Evolutionary conservation across 2,797 vertebrate species (phyloP).

Genomic region (Selene dorsalis): DNA sequence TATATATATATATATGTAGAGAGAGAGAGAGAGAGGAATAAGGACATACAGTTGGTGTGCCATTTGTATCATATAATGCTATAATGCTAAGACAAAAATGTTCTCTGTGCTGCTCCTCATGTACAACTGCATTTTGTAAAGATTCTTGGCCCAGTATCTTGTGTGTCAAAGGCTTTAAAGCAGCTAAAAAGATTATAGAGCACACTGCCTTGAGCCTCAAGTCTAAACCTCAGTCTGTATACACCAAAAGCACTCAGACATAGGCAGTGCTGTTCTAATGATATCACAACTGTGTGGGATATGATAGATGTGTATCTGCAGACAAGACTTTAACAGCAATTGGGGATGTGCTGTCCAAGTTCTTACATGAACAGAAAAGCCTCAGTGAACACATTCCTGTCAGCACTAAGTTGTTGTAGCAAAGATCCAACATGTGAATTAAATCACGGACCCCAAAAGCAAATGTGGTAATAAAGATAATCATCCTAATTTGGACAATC

Average conservation of each 20-base stretch:
- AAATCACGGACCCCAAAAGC: background rate
- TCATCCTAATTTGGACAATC: slow-evolving; percentile 16
- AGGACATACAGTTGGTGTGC: background rate
- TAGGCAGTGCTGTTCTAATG: slow-evolving; percentile 54
- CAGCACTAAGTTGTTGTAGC: background rate
- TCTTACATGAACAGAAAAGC: background rate
- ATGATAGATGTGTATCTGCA: slow-evolving; percentile 47
- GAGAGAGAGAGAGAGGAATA: too few species aligned
- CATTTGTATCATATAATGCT: slow-evolving; percentile 32
- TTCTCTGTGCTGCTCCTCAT: slow-evolving; percentile 41
- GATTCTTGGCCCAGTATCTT: slow-evolving; percentile 57
- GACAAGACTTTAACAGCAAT: slow-evolving; percentile 18
- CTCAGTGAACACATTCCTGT: slow-evolving; percentile 9
- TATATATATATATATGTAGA: background rate
- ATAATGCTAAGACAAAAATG: slow-evolving; percentile 37
- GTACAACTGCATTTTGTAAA: slow-evolving; percentile 17
- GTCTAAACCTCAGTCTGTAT: slow-evolving; percentile 65
- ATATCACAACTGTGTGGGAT: slow-evolving; percentile 43
- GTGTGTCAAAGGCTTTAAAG: slow-evolving; percentile 73
- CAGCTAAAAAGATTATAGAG: slow-evolving; percentile 74
- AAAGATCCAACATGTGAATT: background rate
- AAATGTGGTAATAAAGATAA: slow-evolving; percentile 22
- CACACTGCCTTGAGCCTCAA: slow-evolving; percentile 59
- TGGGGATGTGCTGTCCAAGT: background rate
- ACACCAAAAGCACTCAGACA: slow-evolving; percentile 52